These are phyloP conservation scores for Crossocerus cetratus DNA, from an alignment of 2,888 invertebrate genomes.

Conservation along the genomic window DNA sequence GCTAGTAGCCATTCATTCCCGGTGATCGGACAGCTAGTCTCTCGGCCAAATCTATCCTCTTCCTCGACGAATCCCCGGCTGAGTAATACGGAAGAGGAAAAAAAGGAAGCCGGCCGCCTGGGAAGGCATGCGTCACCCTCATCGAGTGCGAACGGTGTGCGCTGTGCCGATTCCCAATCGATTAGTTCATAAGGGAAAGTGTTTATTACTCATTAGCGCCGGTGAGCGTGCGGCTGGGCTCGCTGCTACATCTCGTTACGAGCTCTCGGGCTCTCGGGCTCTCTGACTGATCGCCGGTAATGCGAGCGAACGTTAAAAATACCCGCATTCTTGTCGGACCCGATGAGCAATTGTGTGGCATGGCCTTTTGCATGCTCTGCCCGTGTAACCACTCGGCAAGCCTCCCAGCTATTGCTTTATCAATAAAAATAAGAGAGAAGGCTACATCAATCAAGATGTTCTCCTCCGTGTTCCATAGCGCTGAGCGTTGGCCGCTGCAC, in stretches of 20 bases:
- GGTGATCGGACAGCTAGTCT: slow-evolving; percentile 11
- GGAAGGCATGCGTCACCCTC: slow-evolving; percentile 26
- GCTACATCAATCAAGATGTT: slow-evolving; percentile 4
- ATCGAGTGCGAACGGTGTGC: slow-evolving; percentile 18
- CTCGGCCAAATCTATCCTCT: neutral
- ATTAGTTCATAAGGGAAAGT: slow-evolving; percentile 55
- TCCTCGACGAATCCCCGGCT: slow-evolving; percentile 13
- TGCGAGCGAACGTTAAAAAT: slow-evolving; percentile 5
- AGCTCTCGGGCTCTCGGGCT: too few relatives aligned
- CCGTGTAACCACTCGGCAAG: neutral
- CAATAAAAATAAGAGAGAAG: slow-evolving; percentile 17
- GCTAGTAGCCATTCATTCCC: slow-evolving; percentile 15
- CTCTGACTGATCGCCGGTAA: slow-evolving; percentile 2
- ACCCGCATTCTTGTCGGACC: neutral
- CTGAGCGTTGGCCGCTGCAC: too few relatives aligned
- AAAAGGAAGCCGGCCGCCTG: too few relatives aligned
- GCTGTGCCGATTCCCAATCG: slow-evolving; percentile 50
- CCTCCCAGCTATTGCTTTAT: slow-evolving; percentile 6
- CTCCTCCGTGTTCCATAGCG: neutral
- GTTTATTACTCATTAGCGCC: slow-evolving; percentile 44
- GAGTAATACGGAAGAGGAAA: slow-evolving; percentile 1
- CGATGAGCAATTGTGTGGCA: neutral
- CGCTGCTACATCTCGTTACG: neutral
- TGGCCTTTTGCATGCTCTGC: neutral
- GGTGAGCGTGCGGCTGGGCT: slow-evolving; percentile 18